Evolutionary conservation across 2,888 invertebrate species (phyloP), one percentile per base, ranked within the genome.

Genomic region (Pandemis heparana): DNA sequence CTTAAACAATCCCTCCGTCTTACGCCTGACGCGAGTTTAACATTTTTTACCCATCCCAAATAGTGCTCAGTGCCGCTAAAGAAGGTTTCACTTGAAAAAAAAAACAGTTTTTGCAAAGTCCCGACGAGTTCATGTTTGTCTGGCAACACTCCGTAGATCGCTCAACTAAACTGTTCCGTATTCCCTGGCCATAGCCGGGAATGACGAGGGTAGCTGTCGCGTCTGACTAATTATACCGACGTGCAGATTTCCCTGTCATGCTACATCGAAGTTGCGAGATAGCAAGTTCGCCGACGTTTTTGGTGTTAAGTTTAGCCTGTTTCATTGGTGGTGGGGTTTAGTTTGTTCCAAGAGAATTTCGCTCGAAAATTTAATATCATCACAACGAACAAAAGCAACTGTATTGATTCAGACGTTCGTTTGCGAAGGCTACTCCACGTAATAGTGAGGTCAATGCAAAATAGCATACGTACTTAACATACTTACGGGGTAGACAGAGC

Each of bases 181-280:
- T 43, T 12, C n/a, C 16, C 18, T 9, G 53, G 56, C 18, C 56
- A 23, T 8, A 10, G 56, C 8, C 51, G 5, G 41, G 3, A 16
- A 23, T 65, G 67, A 67, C 41, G 67, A 43, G 46, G 46, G 60
- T 63, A 43, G 46, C 63, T 63, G 61, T 43, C 63, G 16, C 32
- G 23, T 9, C 10, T 41, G 43, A 60, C 32, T 68, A 68, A 68
- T 68, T 68, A 68, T 18, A 6, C 59, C 43, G 60, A 59, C 59
- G 67, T 46, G 67, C 67, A 60, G 67, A 59, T 56, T 67, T 65
- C 67, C 43, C 18, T 38, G 67, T 56, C 67, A 56, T 60, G 67
- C 18, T 23, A 32, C 64, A 32, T 46, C 32, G 32, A 43, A 46
- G 53, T 66, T 66, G 59, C 51, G 65, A 64, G 64, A 38, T 48